Conservation (phyloP, 1,140 invertebrate genomes). For the Atta cephalotes region DNA sequence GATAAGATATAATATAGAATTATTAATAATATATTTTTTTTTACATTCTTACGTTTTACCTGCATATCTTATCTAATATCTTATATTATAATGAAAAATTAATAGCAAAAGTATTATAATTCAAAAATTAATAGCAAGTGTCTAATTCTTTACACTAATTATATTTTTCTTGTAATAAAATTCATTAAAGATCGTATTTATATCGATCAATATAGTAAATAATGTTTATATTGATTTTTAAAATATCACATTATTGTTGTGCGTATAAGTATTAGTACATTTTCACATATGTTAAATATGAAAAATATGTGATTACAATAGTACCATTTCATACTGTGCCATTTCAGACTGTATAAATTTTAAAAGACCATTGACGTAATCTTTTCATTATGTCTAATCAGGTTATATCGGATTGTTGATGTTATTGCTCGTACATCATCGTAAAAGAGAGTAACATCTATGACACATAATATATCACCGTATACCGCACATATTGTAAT, state of each 20-base stretch:
- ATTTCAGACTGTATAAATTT: conserved; percentile 15
- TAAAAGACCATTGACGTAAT: neutral
- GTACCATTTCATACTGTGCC: neutral
- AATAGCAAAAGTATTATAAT: neutral
- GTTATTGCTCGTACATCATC: conserved; percentile 39
- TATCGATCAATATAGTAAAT: neutral
- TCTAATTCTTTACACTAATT: neutral
- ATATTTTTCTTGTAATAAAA: conserved; percentile 4
- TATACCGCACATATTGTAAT: conserved; percentile 5
- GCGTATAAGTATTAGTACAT: neutral
- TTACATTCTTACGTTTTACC: neutral
- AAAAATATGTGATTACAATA: conserved; percentile 35
- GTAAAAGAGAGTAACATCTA: conserved; percentile 40
- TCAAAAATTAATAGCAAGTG: neutral
- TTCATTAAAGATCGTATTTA: neutral
- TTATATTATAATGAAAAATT: conserved; percentile 5
- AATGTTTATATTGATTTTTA: neutral
- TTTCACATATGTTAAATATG: conserved; percentile 15
- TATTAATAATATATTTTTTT: neutral
- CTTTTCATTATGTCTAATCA: conserved; percentile 46
- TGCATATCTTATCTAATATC: neutral
- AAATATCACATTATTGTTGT: neutral
- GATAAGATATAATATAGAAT: neutral
- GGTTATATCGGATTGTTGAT: conserved; percentile 28
- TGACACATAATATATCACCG: conserved; percentile 34